Conservation (phyloP, 1,140 invertebrate genomes). For the Calliphora vicina region DNA sequence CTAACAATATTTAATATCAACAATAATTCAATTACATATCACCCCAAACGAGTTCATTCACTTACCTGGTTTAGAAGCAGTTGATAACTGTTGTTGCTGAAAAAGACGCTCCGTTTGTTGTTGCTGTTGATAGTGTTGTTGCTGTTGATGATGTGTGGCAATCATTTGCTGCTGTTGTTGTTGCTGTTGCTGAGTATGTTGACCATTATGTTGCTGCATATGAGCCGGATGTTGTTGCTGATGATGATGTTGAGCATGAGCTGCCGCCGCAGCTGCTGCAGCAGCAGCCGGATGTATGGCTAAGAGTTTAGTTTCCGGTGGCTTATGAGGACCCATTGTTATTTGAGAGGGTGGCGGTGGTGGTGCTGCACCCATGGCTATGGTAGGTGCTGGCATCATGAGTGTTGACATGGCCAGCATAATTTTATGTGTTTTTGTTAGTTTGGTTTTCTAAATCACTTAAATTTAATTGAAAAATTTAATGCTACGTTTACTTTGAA, state of each 20-base stretch:
- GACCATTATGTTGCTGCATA: slow-evolving; percentile 59
- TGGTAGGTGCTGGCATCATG: slow-evolving; percentile 63
- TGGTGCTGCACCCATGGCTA: slow-evolving; percentile 52
- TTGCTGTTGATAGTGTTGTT: slow-evolving; percentile 21
- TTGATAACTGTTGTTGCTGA: slow-evolving; percentile 10
- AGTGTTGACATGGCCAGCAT: slow-evolving; percentile 63
- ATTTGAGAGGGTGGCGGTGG: slow-evolving; percentile 59
- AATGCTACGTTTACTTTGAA: no score
- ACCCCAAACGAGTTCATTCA: background rate
- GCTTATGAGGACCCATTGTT: slow-evolving; percentile 62
- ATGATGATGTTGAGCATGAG: slow-evolving; percentile 48
- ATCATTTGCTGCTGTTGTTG: slow-evolving; percentile 48
- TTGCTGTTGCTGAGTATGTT: slow-evolving; percentile 51
- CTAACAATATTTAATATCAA: no score
- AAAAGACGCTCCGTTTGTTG: background rate
- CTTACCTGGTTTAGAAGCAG: slow-evolving; percentile 24
- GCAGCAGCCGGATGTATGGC: slow-evolving; percentile 62
- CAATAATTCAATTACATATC: no score
- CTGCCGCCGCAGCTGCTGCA: slow-evolving; percentile 51
- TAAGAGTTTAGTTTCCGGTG: slow-evolving; percentile 62
- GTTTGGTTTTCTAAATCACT: background rate
- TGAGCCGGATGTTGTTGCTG: slow-evolving; percentile 52
- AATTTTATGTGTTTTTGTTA: slow-evolving; percentile 47
- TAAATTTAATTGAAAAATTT: background rate
- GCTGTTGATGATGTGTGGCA: slow-evolving; percentile 40